Evolutionary conservation across 2,113 vertebrate genomes (phyloP), one percentile per base, ranked within the genome.

Genomic region (Oryzias celebensis): DNA sequence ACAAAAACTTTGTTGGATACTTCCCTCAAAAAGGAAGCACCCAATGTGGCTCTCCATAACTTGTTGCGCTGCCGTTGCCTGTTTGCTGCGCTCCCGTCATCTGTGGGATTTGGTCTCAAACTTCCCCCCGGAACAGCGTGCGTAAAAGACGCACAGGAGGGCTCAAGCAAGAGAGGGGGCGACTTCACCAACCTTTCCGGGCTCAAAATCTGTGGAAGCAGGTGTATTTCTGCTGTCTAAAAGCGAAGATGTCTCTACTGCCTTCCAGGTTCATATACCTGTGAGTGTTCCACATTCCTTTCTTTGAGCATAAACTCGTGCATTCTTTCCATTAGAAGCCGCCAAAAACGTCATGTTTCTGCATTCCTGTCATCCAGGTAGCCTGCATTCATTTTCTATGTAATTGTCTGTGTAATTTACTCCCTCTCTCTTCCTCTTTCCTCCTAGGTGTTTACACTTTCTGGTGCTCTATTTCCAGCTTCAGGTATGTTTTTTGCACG

Each of bases 291-390:
- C 52, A 65, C 67, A 79, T 79, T 73, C 74, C 47, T 31, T 53
- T 65, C 60, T 77, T 80, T 52, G 58, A 58, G 49, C 67, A 31
- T 12, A 70, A 52, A 57, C 45, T 0, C 80, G 3, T 73, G 68
- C 90, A 92, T 92, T 92, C 91, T 92, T 90, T 76, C 91, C 91
- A 90, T 91, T 88, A 92, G 91, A 93, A 93, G 91, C 91, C 92
- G 90, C 91, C 84, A 89, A 90, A 91, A 81, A 71, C 88, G 69
- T 76, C 65, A 72, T 82, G 66, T 83, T 81, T 77, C 36, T 52
- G 54, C 72, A 43, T 64, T 68, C 72, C 68, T 84, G 79, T 83
- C 76, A 80, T 63, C 46, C 85, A 86, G 86, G 79, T 89, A 80
- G 77, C 43, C 77, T 84, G 81, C 71, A 56, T 83, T 76, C 85